Evolutionary conservation across 2,113 vertebrate genomes (phyloP), one percentile per base, ranked within the genome.

Genomic region (Herpetotheres cachinnans): DNA sequence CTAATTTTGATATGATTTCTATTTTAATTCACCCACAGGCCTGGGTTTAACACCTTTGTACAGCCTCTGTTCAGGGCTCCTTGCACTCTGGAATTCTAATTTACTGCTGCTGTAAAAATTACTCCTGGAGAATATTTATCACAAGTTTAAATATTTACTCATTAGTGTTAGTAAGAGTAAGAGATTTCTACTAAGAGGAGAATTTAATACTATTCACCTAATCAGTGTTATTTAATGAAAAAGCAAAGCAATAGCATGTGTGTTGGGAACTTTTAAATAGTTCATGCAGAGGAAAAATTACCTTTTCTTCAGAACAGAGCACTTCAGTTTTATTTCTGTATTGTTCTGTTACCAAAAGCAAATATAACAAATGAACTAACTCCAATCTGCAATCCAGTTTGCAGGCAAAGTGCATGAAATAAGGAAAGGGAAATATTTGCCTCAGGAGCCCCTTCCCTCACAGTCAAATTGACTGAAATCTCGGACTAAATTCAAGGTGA

Each of bases 81-180:
- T 70, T 3, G 0, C 42, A 27, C 16, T 87, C n/a, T 65, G 59
- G 73, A 74, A 67, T 78, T 87, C 63, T 92, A 86, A 93, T 79
- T 87, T 74, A 92, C 59, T 88, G 50, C 29, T 90, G 55, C 79
- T 2, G 2, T 58, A 91, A 89, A 94, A 93, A 76, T 46, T 95
- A 86, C 49, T 77, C 26, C 49, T 40, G 20, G 49, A 70, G n/a
- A 71, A 67, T 86, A 85, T 81, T 76, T 81, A 71, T 38, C 92
- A 52, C 16, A 59, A 76, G n/a, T 79, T 97, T 80, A 93, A 95
- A 89, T 86, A 93, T 89, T 96, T 91, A 90, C 47, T 90, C 34
- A 61, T 80, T 49, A 63, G 63, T 83, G 88, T 77, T 81, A 80
- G 46, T 11, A 77, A 77, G 42, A 94, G 77, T 76, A 90, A 72